phyloP scores from a whole-genome alignment of 1,140 invertebrate genomes.

The Sitobion miscanthi region DNA sequence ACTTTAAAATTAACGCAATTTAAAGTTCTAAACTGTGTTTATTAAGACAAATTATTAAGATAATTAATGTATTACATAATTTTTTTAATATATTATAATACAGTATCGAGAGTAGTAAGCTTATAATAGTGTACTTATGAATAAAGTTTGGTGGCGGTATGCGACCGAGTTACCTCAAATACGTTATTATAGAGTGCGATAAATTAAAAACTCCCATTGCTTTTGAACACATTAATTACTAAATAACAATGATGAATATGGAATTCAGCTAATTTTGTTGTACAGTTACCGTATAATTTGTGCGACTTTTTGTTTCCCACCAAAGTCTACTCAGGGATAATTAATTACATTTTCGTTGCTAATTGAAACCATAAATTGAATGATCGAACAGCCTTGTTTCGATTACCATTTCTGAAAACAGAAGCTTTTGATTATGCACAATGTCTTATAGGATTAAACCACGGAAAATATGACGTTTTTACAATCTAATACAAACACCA shows the following conservation, averaged over 20 bases:
- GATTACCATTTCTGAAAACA: neutral
- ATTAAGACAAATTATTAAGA: constrained; percentile 12
- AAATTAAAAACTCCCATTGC: constrained; percentile 43
- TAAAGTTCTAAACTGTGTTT: neutral
- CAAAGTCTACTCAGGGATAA: constrained; percentile 18
- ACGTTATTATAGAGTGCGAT: constrained; percentile 29
- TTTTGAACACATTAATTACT: constrained; percentile 44
- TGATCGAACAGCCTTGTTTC: constrained; percentile 6
- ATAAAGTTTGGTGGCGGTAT: neutral
- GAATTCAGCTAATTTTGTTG: constrained; percentile 37
- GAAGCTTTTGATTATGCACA: neutral
- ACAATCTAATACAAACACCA: neutral
- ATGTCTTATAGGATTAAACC: neutral
- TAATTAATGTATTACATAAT: neutral
- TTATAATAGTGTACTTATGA: constrained; percentile 8
- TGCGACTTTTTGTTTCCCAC: constrained; percentile 32
- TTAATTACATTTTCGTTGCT: constrained; percentile 14
- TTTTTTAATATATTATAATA: neutral
- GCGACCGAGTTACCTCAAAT: constrained; percentile 26
- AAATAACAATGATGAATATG: constrained; percentile 46
- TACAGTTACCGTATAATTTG: constrained; percentile 4
- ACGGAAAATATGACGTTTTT: neutral
- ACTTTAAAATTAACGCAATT: neutral
- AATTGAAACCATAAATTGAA: constrained; percentile 43
- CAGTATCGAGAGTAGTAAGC: neutral